A percentile compares a stretch with the other conserved stretches of the same genome.
Evolutionary conservation across 37 sponge, comb jelly and placozoan genomes (phyloP).

Genomic region (Cladorhizidae sp.): DNA sequence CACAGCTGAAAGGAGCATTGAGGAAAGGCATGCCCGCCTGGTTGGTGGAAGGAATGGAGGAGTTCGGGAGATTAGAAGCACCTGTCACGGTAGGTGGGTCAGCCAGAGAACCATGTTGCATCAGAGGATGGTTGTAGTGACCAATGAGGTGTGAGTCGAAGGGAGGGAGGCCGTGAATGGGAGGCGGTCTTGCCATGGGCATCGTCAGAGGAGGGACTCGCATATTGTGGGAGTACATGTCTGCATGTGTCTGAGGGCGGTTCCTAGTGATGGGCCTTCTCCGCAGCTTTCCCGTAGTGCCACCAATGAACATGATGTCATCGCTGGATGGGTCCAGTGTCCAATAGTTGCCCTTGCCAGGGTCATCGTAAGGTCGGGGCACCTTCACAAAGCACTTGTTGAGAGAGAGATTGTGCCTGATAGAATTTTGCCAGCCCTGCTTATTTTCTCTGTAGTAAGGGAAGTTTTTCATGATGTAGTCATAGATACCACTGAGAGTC

Average conservation of each 20-base stretch:
- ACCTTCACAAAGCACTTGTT: slow-evolving; percentile 97
- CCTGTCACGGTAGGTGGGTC: slow-evolving; percentile 26
- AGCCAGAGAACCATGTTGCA: slow-evolving; percentile 11
- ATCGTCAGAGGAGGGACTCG: slow-evolving; percentile 48
- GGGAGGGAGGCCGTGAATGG: slow-evolving; percentile 50
- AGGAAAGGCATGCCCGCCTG: slow-evolving; percentile 31
- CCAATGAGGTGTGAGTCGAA: slow-evolving; percentile 15
- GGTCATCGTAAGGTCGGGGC: slow-evolving; percentile 93
- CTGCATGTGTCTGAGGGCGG: slow-evolving; percentile 46
- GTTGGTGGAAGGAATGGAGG: slow-evolving; percentile 11
- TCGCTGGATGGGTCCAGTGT: slow-evolving; percentile 88
- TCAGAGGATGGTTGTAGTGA: slow-evolving; percentile 8
- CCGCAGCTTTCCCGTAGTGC: slow-evolving; percentile 83
- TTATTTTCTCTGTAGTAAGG: slow-evolving; percentile 96
- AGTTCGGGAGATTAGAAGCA: slow-evolving; percentile 3
- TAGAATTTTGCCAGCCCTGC: slow-evolving; percentile 98
- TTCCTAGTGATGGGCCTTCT: slow-evolving; percentile 79
- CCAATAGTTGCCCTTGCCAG: slow-evolving; percentile 99
- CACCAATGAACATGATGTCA: slow-evolving; percentile 89
- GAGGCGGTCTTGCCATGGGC: slow-evolving; percentile 55
- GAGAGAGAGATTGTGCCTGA: slow-evolving; percentile 94
- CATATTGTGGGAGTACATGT: slow-evolving; percentile 58
- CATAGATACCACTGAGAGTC: slow-evolving; percentile 93
- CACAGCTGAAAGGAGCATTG: slow-evolving; percentile 39
- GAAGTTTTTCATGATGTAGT: slow-evolving; percentile 92